phyloP scores from a whole-genome alignment of 2,888 invertebrate genomes.

The Drosophila mayaguana region DNA sequence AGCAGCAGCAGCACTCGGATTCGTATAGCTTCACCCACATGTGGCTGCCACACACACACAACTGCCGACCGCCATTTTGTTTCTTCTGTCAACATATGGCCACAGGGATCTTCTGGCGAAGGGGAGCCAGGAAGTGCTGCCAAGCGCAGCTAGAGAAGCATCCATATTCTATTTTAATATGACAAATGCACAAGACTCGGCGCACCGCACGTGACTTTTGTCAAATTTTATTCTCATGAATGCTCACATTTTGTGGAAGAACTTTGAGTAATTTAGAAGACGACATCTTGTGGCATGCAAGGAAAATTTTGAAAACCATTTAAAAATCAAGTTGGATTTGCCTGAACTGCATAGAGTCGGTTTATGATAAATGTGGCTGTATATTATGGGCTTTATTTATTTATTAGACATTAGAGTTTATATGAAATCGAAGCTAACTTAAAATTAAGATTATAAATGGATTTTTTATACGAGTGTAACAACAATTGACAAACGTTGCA shows the following conservation, averaged over 20 bases:
- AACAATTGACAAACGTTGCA: too few species aligned
- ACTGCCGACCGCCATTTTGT: slow-evolving; percentile 51
- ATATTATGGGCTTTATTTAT: too few species aligned
- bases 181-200: slow-evolving; percentile 52
- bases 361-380: too few species aligned
- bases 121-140: slow-evolving; percentile 8
- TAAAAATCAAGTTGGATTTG: neutral
- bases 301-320: too few species aligned
- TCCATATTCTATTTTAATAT: slow-evolving; percentile 53
- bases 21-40: slow-evolving; percentile 37
- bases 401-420: too few species aligned
- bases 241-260: neutral
- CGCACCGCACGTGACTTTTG: slow-evolving; percentile 68
- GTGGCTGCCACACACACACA: slow-evolving; percentile 17
- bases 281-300: neutral
- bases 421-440: too few species aligned
- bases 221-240: slow-evolving; percentile 27
- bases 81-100: slow-evolving; percentile 36
- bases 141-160: slow-evolving; percentile 15
- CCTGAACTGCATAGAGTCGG: neutral
- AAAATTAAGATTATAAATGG: too few species aligned
- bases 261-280: neutral
- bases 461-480: too few species aligned
- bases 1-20: slow-evolving; percentile 44
- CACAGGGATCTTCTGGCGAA: slow-evolving; percentile 16